Base-by-base conservation (phyloP, 2,888 invertebrate genomes). In the Acleris sparsana region DNA sequence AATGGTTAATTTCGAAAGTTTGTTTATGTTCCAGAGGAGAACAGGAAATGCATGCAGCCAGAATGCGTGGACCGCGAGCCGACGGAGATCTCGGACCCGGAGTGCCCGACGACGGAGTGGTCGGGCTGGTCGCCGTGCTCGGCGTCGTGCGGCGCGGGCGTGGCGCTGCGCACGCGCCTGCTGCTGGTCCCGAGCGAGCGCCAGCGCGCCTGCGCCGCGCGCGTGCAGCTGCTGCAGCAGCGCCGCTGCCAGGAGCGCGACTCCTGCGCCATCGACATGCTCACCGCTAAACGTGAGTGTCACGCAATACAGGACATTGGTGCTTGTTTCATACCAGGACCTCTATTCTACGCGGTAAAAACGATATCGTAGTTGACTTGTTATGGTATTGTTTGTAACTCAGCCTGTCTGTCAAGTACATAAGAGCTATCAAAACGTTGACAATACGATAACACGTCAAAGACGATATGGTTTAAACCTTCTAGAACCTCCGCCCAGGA, bases 71-170 rank as follows among this genome's bases (percentile, higher is more conserved):
- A 93, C 61, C 88, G 90, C 46, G 92, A 94, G 51, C 75, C 85
- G 7, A n/a, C 51, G 0, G 94, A 93, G 72, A 73, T 86, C 0
- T 82, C 93, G 2, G 95, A 95, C 88, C 94, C 95, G 0, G 69
- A 90, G 73, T 96, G 96, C 75, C 96, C 97, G 66, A 95, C 97
- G n/a, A 96, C 96, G 0, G 95, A 95, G 59, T 99, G 98, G 98
- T 95, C 97, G 64, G 96, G 96, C 72, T 99, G 98, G 98, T 97
- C 97, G 63, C 96, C 98, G 0, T 99, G 98, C 89, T 96, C 97
- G 59, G 97, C 96, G 0, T 95, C 97, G 7, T 99, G 98, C 82
- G 98, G 98, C 0, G 94, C 94, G 79, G 98, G 98, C 0, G 94
- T 96, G 17, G 70, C 77, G n/a, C 83, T 90, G 82, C 94, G 97